Base-by-base conservation (phyloP, 2,888 invertebrate genomes). In the Drosophila neoperkinsi region DNA sequence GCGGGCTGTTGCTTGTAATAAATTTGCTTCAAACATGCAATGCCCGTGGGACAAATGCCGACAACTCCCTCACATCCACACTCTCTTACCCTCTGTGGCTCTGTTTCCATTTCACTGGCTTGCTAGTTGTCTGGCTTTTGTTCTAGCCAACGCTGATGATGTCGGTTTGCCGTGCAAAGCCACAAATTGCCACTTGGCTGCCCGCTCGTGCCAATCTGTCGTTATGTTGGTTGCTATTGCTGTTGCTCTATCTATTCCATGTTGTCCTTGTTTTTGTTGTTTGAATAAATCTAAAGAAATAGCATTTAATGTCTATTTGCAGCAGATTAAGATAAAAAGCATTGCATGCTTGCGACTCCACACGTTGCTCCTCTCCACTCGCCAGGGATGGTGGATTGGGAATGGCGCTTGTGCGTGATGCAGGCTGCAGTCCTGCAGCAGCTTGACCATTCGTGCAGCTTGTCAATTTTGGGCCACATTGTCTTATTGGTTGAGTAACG, bases 271-370 rank as follows among this genome's bases (percentile, higher is more conserved):
- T 38, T 68, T 21, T 73, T 79, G 79, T 65, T 80, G 77, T 72
- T 71, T 83, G 85, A 91, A 91, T 90, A 90, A 91, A 91, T 91
- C 90, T 86, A 82, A 81, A 82, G 80, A 88, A 91, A 90, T 87
- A 88, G 86, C 84, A 88, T 91, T 91, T 90, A 91, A 91, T 91
- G 88, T 86, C 91, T 86, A 91, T 91, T 91, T 91, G 88, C 85
- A 74, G 83, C 79, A 90, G 91, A 91, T 91, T 88, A 87, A 87
- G 87, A 87, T 87, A 84, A 87, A 88, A 88, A 82, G 82, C 88
- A 82, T 82, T 74, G 79, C 83, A 74, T 71, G 70, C 38, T 9
- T 30, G 71, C 79, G 62, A 30, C 63, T 52, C 52, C 75, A 71
- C 71, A 64, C 75, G 51, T 43, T 58, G 60, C n/a, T 30, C 28